Conservation (phyloP, 2,113 vertebrate genomes). For the Spizaetus ornatus region DNA sequence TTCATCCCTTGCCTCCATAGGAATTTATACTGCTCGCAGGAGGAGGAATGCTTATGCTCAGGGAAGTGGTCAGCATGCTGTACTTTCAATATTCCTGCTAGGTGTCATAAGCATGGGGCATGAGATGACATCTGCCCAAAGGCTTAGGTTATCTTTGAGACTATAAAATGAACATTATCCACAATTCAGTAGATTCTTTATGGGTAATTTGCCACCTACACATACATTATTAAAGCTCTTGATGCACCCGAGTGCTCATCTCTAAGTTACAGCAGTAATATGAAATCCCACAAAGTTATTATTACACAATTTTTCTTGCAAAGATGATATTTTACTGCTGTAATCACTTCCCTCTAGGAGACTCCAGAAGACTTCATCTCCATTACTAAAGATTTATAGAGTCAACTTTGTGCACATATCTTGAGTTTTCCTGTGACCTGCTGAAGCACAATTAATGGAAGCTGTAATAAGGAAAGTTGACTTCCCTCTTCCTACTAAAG, state of each 20-base stretch:
- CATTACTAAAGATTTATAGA: slow-evolving; percentile 14
- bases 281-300: neutral
- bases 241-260: neutral
- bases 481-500: neutral
- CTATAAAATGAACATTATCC: neutral
- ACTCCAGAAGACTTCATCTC: neutral
- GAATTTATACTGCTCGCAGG: neutral
- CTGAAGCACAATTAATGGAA: slow-evolving; percentile 50
- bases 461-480: neutral
- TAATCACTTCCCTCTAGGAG: neutral
- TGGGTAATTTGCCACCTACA: slow-evolving; percentile 33
- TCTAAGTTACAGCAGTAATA: slow-evolving; percentile 14
- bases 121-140: neutral
- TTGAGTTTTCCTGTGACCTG: neutral
- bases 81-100: neutral
- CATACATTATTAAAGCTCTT: slow-evolving; percentile 4
- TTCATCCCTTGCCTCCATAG: neutral
- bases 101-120: neutral
- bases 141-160: neutral
- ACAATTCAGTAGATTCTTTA: neutral
- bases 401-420: neutral
- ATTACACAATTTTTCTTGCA: neutral
- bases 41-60: neutral
- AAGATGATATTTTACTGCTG: slow-evolving; percentile 1
- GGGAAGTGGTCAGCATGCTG: neutral